phyloP scores from a whole-genome alignment of 2,888 invertebrate genomes.

The Subacronicta megacephala region DNA sequence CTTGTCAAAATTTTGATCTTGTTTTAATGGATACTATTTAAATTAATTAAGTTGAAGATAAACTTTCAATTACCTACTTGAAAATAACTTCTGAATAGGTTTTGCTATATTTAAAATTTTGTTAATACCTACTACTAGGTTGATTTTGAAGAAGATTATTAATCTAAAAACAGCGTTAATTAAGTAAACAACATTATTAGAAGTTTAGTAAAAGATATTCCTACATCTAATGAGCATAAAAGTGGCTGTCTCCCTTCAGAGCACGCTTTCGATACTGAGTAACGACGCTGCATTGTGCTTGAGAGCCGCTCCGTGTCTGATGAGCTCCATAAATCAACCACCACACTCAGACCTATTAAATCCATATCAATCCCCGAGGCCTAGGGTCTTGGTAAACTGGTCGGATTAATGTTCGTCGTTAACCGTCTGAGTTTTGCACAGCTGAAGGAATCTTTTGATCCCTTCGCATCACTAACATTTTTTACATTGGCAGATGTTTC shows the following conservation, averaged over 20 bases:
- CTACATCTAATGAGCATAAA: slow-evolving; percentile 49
- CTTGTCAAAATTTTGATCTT: neutral
- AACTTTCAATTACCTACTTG: no score
- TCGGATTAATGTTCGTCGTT: slow-evolving; percentile 62
- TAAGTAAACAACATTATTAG: neutral
- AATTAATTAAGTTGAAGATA: neutral
- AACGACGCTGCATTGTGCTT: slow-evolving; percentile 69
- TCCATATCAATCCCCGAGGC: slow-evolving; percentile 5
- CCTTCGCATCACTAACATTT: slow-evolving; percentile 55
- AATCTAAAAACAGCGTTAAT: neutral
- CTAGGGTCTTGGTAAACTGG: slow-evolving; percentile 59
- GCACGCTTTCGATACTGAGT: slow-evolving; percentile 60
- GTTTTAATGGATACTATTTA: neutral
- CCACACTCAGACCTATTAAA: slow-evolving; percentile 32
- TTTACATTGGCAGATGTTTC: slow-evolving; percentile 31
- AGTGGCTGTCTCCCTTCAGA: slow-evolving; percentile 47
- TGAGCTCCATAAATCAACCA: slow-evolving; percentile 63
- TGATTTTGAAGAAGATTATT: no score
- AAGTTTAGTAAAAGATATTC: slow-evolving; percentile 25
- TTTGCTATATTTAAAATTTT: no score
- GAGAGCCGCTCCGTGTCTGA: slow-evolving; percentile 73
- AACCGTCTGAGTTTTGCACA: slow-evolving; percentile 70
- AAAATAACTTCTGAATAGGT: no score
- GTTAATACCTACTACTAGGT: no score
- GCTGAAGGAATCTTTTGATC: slow-evolving; percentile 77